Percentiles rank a stretch among this genome's conserved stretches.
Conservation (phyloP, 1,140 invertebrate species). For the Capitella teleta region DNA sequence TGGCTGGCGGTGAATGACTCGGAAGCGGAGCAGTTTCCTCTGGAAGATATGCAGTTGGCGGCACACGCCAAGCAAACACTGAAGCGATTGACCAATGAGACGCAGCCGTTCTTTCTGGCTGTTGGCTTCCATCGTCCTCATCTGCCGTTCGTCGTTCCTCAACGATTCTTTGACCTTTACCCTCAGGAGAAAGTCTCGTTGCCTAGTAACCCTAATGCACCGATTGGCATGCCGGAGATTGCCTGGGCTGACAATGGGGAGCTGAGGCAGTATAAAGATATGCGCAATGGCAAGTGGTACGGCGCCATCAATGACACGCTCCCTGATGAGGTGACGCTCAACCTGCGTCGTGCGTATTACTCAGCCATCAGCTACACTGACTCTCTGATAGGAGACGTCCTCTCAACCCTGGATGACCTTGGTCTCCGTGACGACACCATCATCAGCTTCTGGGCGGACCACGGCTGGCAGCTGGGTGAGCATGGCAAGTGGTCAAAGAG, state of each 20-base stretch:
- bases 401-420: slow-evolving; percentile 13
- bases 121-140: slow-evolving; percentile 9
- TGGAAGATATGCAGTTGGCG: slow-evolving; percentile 2
- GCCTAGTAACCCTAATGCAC: slow-evolving; percentile 16
- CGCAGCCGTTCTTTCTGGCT: slow-evolving; percentile 6
- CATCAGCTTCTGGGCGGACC: slow-evolving; percentile 18
- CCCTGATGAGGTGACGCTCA: not conserved
- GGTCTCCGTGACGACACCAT: slow-evolving; percentile 19
- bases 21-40: slow-evolving; percentile 2
- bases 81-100: slow-evolving; percentile 1
- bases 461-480: slow-evolving; percentile 21
- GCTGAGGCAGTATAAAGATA: slow-evolving; percentile 7
- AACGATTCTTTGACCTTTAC: slow-evolving; percentile 2
- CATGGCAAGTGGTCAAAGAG: slow-evolving; percentile 19
- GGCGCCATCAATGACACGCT: slow-evolving; percentile 10
- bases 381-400: slow-evolving; percentile 15
- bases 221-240: slow-evolving; percentile 15
- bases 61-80: slow-evolving; percentile 6
- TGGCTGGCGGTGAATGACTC: slow-evolving; percentile 3
- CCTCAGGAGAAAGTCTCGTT: slow-evolving; percentile 8
- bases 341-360: slow-evolving; percentile 15
- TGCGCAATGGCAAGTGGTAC: not conserved
- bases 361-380: slow-evolving; percentile 17
- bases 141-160: slow-evolving; percentile 8
- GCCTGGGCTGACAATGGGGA: slow-evolving; percentile 15